phyloP scores from a whole-genome alignment of 2,113 vertebrate genomes.

The Pycnonotus jocosus region DNA sequence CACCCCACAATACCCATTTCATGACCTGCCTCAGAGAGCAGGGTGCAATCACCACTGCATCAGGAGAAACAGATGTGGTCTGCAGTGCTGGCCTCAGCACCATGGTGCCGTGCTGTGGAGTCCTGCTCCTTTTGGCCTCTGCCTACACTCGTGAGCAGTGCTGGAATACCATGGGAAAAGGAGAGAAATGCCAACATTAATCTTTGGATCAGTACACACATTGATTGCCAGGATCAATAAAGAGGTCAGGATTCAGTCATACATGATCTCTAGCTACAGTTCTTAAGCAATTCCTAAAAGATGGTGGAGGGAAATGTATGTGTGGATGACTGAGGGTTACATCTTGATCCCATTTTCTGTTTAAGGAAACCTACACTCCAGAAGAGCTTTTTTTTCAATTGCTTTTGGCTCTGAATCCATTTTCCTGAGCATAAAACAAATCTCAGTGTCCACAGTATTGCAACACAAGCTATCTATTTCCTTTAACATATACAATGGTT shows the following conservation, averaged over 20 bases:
- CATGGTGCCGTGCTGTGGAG: fast-evolving
- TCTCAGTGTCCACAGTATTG: background rate
- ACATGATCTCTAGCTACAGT: background rate
- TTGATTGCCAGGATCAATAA: background rate
- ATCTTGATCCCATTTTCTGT: background rate
- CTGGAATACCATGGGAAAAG: background rate
- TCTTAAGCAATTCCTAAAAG: background rate
- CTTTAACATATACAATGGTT: background rate
- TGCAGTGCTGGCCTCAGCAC: background rate
- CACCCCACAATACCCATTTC: background rate
- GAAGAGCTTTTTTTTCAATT: background rate
- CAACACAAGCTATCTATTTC: background rate
- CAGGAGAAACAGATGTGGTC: background rate
- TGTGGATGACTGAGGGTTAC: background rate
- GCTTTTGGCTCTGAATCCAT: background rate
- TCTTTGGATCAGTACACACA: background rate
- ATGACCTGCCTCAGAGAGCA: background rate
- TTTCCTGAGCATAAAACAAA: background rate
- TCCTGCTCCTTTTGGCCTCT: background rate
- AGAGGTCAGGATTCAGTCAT: constrained; percentile 12
- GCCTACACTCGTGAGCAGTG: background rate
- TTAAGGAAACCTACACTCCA: background rate
- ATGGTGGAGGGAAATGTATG: background rate
- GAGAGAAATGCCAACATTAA: background rate
- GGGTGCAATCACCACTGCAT: background rate